Conservation (phyloP, 1,140 invertebrate genomes). For the Drosophila saltans region DNA sequence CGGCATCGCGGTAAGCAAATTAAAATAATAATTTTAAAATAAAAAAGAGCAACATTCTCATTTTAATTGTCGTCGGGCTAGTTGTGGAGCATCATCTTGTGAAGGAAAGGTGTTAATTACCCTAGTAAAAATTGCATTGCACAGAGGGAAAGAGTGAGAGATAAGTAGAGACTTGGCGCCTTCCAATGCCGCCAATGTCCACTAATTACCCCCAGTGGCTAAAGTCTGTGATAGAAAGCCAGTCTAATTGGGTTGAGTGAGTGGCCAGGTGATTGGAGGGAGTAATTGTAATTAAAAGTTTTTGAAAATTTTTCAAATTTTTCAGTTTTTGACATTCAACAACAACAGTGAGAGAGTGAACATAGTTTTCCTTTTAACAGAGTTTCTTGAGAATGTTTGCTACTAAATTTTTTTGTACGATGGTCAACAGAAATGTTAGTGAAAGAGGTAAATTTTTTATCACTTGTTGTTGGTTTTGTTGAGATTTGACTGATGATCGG, state of each 20-base stretch:
- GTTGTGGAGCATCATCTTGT: background rate
- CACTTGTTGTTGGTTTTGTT: too few species aligned
- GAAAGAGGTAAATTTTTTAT: too few species aligned
- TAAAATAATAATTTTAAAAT: background rate
- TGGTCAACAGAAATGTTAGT: too few species aligned
- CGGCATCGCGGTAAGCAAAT: slow-evolving; percentile 69
- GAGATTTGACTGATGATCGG: too few species aligned
- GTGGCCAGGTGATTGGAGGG: slow-evolving; percentile 5
- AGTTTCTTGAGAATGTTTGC: background rate
- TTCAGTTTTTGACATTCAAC: background rate
- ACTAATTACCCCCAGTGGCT: slow-evolving; percentile 59
- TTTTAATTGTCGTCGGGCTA: slow-evolving; percentile 54
- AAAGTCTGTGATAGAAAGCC: slow-evolving; percentile 55
- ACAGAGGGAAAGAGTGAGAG: slow-evolving; percentile 1
- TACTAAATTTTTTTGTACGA: background rate
- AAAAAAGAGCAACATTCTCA: slow-evolving; percentile 29
- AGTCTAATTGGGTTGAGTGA: slow-evolving; percentile 61
- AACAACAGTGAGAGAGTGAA: background rate
- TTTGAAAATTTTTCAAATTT: slow-evolving; percentile 1
- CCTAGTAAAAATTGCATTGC: slow-evolving; percentile 72
- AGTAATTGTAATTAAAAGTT: slow-evolving; percentile 10
- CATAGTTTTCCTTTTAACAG: slow-evolving; percentile 4
- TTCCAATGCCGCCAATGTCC: slow-evolving; percentile 42
- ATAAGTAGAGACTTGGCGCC: slow-evolving; percentile 38
- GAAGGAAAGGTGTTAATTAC: slow-evolving; percentile 70